A percentile compares a stretch with the other conserved stretches of the same genome.
Conservation (phyloP, 2,888 invertebrate species). For the Troilus luridus region DNA sequence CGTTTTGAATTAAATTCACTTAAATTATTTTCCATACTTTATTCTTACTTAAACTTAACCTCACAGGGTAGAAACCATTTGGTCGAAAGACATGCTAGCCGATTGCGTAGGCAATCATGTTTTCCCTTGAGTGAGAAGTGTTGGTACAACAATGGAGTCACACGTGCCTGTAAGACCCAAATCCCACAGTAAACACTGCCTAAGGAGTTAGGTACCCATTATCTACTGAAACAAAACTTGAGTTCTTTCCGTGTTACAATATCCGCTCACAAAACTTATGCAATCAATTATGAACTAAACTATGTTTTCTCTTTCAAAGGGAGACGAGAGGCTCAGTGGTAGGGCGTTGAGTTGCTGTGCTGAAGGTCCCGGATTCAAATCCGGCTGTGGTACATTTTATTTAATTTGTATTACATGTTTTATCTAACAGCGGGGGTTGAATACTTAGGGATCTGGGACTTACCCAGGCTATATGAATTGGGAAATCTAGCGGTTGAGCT, state of each 20-base stretch:
- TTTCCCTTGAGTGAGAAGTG: constrained; percentile 22
- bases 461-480: too few relatives aligned
- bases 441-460: too few relatives aligned
- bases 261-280: not conserved
- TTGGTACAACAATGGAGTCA: constrained; percentile 13
- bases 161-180: constrained; percentile 27
- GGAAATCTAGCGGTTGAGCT: too few relatives aligned
- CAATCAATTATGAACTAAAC: not conserved
- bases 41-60: not conserved
- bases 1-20: too few relatives aligned
- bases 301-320: too few relatives aligned
- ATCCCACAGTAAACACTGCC: not conserved
- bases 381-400: too few relatives aligned
- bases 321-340: too few relatives aligned
- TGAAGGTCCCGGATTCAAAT: too few relatives aligned
- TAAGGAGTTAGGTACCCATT: not conserved
- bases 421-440: too few relatives aligned
- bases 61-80: not conserved
- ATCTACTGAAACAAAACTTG: not conserved
- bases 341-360: too few relatives aligned
- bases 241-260: not conserved
- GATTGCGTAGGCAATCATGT: not conserved
- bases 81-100: not conserved
- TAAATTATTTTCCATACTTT: too few relatives aligned
- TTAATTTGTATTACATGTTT: too few relatives aligned